Conservation (phyloP, 2,888 invertebrate genomes). For the Megaustenia siamemsis region DNA sequence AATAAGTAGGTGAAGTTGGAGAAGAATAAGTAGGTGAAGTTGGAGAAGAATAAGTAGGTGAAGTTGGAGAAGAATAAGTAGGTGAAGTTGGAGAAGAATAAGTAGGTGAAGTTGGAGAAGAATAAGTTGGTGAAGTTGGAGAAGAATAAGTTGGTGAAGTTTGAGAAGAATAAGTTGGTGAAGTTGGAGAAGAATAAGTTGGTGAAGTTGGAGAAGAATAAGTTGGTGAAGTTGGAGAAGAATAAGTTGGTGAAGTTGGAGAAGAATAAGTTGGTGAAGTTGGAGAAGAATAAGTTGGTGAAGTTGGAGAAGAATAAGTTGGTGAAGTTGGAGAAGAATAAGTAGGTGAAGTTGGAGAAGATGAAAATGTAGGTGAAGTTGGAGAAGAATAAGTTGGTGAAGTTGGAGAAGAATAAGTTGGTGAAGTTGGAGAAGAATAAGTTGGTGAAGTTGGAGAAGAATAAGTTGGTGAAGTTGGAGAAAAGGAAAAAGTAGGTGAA, state of each 20-base stretch:
- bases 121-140: not conserved
- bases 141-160: not conserved
- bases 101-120: conserved; percentile 12
- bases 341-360: not conserved
- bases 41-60: not conserved
- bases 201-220: not conserved
- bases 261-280: not conserved
- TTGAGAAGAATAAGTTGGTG: not conserved
- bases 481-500: not conserved
- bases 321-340: not conserved
- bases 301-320: not conserved
- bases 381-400: conserved; percentile 5
- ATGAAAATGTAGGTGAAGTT: conserved; percentile 4
- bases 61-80: no score
- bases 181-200: not conserved
- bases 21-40: not conserved
- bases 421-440: not conserved
- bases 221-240: not conserved
- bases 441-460: not conserved
- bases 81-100: conserved; percentile 3
- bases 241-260: not conserved
- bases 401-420: not conserved
- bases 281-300: not conserved
- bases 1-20: not conserved
- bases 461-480: not conserved